These are phyloP conservation scores for Cladorhizidae sp. DNA, from an alignment of 37 sponge, comb jelly and placozoan species.

Conservation along the genomic window DNA sequence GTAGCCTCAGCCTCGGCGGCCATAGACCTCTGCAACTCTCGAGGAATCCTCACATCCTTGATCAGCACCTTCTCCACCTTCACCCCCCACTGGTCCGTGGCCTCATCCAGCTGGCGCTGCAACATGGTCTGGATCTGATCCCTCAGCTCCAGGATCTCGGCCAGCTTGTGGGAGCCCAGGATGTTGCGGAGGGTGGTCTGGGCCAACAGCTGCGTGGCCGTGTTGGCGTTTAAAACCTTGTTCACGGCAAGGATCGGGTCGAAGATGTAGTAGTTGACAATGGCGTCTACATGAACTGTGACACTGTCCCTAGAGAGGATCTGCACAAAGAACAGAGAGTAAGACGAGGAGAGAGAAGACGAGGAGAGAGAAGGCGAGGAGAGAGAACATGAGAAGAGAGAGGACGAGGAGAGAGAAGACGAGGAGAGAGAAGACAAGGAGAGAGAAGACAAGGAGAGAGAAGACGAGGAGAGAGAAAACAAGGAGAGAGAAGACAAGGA, in stretches of 20 bases:
- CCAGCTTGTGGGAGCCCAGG: constrained; percentile 88
- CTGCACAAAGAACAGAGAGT: constrained; percentile 32
- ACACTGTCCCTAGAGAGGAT: constrained; percentile 95
- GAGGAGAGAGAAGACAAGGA: no score
- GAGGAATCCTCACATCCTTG: constrained; percentile 96
- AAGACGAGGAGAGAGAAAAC: neutral
- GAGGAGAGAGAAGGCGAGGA: no score
- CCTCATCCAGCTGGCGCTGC: constrained; percentile 80
- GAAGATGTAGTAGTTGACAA: constrained; percentile 84
- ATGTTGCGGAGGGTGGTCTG: constrained; percentile 96
- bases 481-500: no score
- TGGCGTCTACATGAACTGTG: constrained; percentile 92
- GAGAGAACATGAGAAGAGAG: neutral
- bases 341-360: neutral
- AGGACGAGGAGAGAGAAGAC: no score
- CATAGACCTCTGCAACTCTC: constrained; percentile 91
- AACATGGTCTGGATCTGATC: constrained; percentile 76
- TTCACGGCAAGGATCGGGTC: constrained; percentile 80
- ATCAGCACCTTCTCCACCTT: constrained; percentile 91
- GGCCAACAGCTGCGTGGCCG: constrained; percentile 88
- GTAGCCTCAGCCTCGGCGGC: constrained; percentile 98
- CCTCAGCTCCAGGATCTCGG: constrained; percentile 79
- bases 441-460: no score
- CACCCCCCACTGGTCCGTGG: constrained; percentile 97
- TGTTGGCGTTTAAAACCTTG: constrained; percentile 66